Evolutionary conservation across 1,140 invertebrate genomes (phyloP), one percentile per base, ranked within the genome.

Genomic region (Vanessa atalanta): DNA sequence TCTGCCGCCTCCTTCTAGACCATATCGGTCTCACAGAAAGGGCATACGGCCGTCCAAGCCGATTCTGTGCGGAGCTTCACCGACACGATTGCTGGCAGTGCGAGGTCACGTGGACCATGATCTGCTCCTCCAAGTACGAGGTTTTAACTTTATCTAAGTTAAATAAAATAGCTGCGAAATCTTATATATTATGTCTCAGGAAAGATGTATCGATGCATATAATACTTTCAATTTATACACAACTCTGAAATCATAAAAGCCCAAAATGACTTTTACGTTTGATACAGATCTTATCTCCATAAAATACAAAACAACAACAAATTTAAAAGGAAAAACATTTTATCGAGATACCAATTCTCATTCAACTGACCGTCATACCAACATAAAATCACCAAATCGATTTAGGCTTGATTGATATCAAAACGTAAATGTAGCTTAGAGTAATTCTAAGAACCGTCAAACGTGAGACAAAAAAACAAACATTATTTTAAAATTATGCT

Each of bases 331-430:
- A 43, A 63, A 68, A 73, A 69, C 57, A 47, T 64, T 73, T 73
- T 73, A 73, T 31, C 66, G 57, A 37, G n/a, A 55, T 50, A 53
- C 53, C 12, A 23, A 57, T 74, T 74, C 65, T 50, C 26, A 74
- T 71, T 53, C 50, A 65, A 53, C 70, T n/a, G 70, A 12, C 70
- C 48, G 60, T 72, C 50, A 66, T 5, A 20, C 7, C 14, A 37
- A 72, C 20, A 43, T 26, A 47, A 65, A 64, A 61, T 66, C 53
- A 57, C 20, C 47, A 37, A 72, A 43, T 50, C 71, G 71, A 72
- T 66, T 70, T 60, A 70, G n/a, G 47, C 47, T 70, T 75, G 72
- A 74, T 74, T 65, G 67, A 74, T 69, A 69, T 74, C 48, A 47
- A 64, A 64, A 60, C 63, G 26, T 57, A 68, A 69, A 50, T 51